Conservation (phyloP, 2,113 vertebrate genomes). For the Plectropomus leopardus region DNA sequence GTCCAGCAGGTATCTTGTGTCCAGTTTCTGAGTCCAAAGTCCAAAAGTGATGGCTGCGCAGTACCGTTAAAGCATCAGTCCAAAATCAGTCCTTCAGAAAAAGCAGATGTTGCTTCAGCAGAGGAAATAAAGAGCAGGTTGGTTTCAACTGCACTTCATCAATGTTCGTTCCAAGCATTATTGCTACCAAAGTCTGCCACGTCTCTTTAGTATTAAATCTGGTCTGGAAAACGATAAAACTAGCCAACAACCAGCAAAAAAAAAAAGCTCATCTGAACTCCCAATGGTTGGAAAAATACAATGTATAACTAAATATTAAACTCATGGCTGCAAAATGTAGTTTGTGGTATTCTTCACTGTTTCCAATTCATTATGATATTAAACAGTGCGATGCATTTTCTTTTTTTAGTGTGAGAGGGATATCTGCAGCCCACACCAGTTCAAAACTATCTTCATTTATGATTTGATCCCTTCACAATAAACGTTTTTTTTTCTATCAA, state of each 20-base stretch:
- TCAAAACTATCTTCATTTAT: slow-evolving; percentile 42
- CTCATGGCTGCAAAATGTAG: slow-evolving; percentile 13
- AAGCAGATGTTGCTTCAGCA: slow-evolving; percentile 26
- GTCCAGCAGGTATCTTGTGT: slow-evolving; percentile 12
- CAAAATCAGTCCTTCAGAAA: slow-evolving; percentile 16
- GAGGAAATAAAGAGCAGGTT: slow-evolving; percentile 38
- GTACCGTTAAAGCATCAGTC: slow-evolving; percentile 33
- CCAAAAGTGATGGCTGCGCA: slow-evolving; percentile 23
- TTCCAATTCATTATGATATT: slow-evolving; percentile 18
- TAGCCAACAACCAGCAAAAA: background rate
- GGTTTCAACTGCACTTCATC: slow-evolving; percentile 34
- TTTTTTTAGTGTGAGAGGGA: background rate
- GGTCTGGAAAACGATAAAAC: slow-evolving; percentile 17
- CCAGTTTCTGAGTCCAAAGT: slow-evolving; percentile 30
- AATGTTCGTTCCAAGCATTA: slow-evolving; percentile 56
- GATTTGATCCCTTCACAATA: slow-evolving; percentile 69
- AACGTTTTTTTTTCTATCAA: slow-evolving; percentile 18
- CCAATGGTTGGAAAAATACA: slow-evolving; percentile 30
- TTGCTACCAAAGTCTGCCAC: slow-evolving; percentile 61
- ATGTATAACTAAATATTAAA: slow-evolving; percentile 11
- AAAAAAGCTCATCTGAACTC: slow-evolving; percentile 9
- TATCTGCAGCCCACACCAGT: slow-evolving; percentile 7
- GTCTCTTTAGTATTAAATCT: slow-evolving; percentile 22
- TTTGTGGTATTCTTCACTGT: slow-evolving; percentile 4
- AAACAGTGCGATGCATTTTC: slow-evolving; percentile 14